Evolutionary conservation across 2,113 vertebrate genomes (phyloP), one percentile per base, ranked within the genome.

Genomic region (Micromys minutus): DNA sequence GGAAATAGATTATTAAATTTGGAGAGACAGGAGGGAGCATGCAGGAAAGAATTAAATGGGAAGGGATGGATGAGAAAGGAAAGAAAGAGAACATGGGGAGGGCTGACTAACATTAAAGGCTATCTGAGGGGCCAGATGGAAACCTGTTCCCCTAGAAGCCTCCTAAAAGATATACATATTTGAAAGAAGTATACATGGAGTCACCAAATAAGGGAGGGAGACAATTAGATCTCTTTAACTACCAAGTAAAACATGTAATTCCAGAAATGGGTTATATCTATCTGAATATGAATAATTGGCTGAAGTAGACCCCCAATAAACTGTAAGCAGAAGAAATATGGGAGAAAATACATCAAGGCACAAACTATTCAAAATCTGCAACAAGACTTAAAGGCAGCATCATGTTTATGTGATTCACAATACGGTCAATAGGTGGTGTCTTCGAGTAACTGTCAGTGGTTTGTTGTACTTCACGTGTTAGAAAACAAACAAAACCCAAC

Each of bases 291-390:
- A 80, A 55, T 57, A 81, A 36, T 57, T 57, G 52, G 21, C 36
- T 55, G n/a, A 57, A 57, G 24, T 10, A 55, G 15, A 6, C n/a
- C 36, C 55, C 81, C 34, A 94, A 75, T 10, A 67, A 90, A 76
- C 90, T 91, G 4, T 3, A 88, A 81, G 77, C 5, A 88, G 57
- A 52, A 50, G 76, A 80, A 90, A 91, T 81, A 95, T 47, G 94
- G 45, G 72, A 55, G n/a, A 39, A 94, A 67, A n/a, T 2, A 72
- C 7, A 93, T 15, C 24, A 63, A 83, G 57, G 80, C 0, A 63
- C 10, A 74, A 85, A 79, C 6, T 81, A 67, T 1, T 86, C 39
- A 91, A 90, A 42, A n/a, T 36, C 17, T 55, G 87, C 92, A 83
- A 65, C 8, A 55, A 77, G 89, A 72, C 57, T 89, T 95, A 55